Base-by-base conservation (phyloP, 2,888 invertebrate genomes). In the Aricia artaxerxes region DNA sequence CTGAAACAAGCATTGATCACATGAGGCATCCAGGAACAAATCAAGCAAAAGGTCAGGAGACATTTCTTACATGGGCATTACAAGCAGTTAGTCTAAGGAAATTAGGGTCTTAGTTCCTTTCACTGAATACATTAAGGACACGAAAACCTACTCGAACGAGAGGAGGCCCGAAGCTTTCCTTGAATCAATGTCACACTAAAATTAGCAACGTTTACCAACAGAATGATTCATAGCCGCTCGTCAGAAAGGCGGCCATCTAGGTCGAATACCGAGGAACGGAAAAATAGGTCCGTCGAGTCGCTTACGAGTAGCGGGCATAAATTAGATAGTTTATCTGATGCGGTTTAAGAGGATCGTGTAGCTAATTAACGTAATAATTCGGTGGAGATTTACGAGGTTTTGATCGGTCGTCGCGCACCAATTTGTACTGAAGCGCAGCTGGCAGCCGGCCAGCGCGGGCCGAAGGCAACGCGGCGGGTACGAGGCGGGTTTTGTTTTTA, bases 1-100 rank as follows among this genome's bases (percentile, higher is more conserved):
- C 99, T 99, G 96, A 16, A 96, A 83, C 81, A 60, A 82, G 9
- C 4, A 5, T 13, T 16, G 4, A 35, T 0, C 13, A 35, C 13
- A 35, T 69, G 13, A 69, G 35, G 35, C 35, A 35, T 16, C 69
- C 69, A 35, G 69, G 9, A 3, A 64, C 31, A 64, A 31, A 64
- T 24, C n/a, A 64, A 64, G 1, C 31, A 69, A 69, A 69, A 1
- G 13, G 35, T 35, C 11, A 69, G 7, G 7, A 1, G 53, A 24
- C 53, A 13, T 3, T 2, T 61, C 61, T 0, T 24, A 61, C 57
- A 16, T 4, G 4, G 4, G 16, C 57, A 1, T 16, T 16, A 57
- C 57, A 1, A 16, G 57, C 49, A 16, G 13, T 57, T 57, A 57
- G 16, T 24, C 24, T 24, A 57, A 57, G 57, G 57, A 57, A 57